Evolutionary conservation across 1,140 invertebrate species (phyloP), one percentile per base, ranked within the genome.

Genomic region (Globodera rostochiensis): DNA sequence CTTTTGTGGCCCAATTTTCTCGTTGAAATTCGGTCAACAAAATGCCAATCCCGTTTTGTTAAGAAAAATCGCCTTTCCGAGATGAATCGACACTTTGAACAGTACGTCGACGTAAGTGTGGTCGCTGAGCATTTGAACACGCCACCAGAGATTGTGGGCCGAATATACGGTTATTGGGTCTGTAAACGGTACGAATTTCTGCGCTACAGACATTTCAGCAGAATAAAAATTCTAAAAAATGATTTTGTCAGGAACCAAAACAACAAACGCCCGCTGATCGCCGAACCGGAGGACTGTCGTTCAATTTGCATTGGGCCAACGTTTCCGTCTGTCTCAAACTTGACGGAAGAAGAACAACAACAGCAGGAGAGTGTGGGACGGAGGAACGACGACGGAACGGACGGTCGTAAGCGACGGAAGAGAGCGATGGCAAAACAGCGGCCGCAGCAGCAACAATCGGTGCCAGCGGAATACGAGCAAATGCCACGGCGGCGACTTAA

Each of bases 131-230:
- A 79, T 45, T 49, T 84, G 57, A n/a, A 71, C 19, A 15, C 84
- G 6, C 8, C 73, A 11, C 7, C 50, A 50, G 19, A 49, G 8
- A 60, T 86, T 13, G 80, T 85, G 13, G 77, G 21, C 9, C 74
- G 77, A 60, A 57, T 85, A 15, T 85, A 71, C 69, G 76, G 50
- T 47, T 85, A 85, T 70, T 85, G 84, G 84, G 45, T 84, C 15
- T 77, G n/a, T 50, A 85, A 85, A 75, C 46, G 85, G 79, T 75
- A 73, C 19, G 47, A 11, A 15, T 5, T 83, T 57, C 11, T 19
- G 6, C 6, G 13, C 15, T 53, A 53, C 53, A 53, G 15, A 53
- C 67, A 70, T 36, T 66, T 25, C 25, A 71, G 0, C 46, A 5
- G 36, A 6, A 15, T 66, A 13, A 66, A 25, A 25, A 25, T 25